A percentile compares a stretch with the other conserved stretches of the same genome.
phyloP scores from a whole-genome alignment of 2,113 vertebrate species.

The Vidua chalybeata region DNA sequence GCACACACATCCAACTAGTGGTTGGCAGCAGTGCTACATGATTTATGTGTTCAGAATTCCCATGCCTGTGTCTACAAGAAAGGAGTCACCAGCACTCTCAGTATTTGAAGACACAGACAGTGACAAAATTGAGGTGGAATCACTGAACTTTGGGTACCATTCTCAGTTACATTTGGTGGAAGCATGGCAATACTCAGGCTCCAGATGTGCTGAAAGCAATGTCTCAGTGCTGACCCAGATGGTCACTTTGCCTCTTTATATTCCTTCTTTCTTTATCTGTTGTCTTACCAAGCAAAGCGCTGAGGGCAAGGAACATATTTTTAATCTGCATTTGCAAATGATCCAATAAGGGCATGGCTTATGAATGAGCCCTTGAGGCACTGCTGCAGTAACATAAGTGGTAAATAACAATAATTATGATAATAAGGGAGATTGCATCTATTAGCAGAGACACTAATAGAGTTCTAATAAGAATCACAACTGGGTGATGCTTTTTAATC shows the following conservation, averaged over 20 bases:
- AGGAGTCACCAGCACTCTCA: neutral
- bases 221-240: neutral
- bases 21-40: neutral
- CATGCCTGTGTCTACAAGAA: neutral
- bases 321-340: conserved; percentile 18
- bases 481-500: conserved; percentile 50
- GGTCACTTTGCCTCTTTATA: neutral
- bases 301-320: neutral
- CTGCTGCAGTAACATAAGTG: conserved; percentile 25
- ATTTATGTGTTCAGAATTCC: neutral
- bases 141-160: neutral
- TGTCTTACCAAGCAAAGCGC: neutral
- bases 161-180: neutral
- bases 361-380: conserved; percentile 35
- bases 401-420: conserved; percentile 66
- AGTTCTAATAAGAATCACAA: conserved; percentile 56
- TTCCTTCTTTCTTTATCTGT: neutral
- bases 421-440: conserved; percentile 41
- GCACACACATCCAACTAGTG: neutral
- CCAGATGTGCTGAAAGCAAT: neutral
- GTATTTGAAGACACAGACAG: neutral
- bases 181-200: neutral
- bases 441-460: conserved; percentile 47
- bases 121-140: neutral
- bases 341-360: neutral